Base-by-base conservation (phyloP, 2,797 vertebrate genomes). In the Leuciscus waleckii region DNA sequence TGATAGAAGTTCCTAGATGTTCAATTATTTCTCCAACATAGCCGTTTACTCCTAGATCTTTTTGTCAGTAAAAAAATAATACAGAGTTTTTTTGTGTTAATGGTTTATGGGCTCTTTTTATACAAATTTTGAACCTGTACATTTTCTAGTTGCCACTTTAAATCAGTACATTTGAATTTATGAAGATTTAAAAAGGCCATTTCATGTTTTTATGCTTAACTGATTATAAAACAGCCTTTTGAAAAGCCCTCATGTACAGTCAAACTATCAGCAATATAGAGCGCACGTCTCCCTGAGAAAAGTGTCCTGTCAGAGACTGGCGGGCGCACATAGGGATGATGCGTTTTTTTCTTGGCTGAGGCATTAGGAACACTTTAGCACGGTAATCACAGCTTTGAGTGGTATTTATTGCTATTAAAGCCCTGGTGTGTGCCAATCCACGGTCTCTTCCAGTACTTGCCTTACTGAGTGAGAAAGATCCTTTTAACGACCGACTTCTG, bases 351-450 rank as follows among this genome's bases (percentile, higher is more conserved):
- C 80, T 79, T 83, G 32, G 74, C 56, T 82, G 85, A 21, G 90
- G 91, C 88, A 85, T 90, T 70, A 88, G 70, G 87, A 88, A 85
- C 75, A 88, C 88, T 93, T 79, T 51, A 89, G 79, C 79, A 54
- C 87, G 89, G 88, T 88, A 88, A 94, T 92, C 89, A 65, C 0
- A 46, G 80, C 89, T 86, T 90, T 91, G 87, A 80, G 83, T 88
- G 83, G 90, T 90, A 87, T 92, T 94, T 87, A 91, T 84, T 79
- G 49, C 91, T 71, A 46, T 90, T 94, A 89, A 89, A 89, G 85
- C 82, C 85, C 75, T 86, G 23, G 79, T 88, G 87, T 76, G 85
- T 84, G 90, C 91, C 90, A 84, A 87, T 83, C 54, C 78, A 83
- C 86, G 81, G 41, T 85, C 81, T 56, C 79, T 92, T 89, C 87